These are phyloP conservation scores for Phrynocephalus forsythii DNA, from an alignment of 2,797 vertebrate species.

Conservation along the genomic window DNA sequence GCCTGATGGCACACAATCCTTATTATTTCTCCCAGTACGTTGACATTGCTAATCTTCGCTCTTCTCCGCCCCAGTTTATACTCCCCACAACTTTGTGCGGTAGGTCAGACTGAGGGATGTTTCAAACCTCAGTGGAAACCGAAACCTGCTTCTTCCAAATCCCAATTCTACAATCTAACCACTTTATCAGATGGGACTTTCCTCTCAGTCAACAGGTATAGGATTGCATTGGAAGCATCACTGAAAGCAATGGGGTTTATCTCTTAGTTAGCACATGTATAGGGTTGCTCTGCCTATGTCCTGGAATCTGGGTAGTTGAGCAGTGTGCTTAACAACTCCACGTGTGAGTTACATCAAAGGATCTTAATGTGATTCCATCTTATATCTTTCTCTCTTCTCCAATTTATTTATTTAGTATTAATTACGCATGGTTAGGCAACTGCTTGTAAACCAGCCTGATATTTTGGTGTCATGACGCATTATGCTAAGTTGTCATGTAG, in stretches of 20 bases:
- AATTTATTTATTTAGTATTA: slow-evolving; percentile 3
- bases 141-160: not conserved
- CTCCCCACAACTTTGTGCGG: too few species aligned
- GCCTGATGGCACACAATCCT: too few species aligned
- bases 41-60: not conserved
- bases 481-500: not conserved
- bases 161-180: not conserved
- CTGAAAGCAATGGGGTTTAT: not conserved
- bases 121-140: not conserved
- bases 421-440: not conserved
- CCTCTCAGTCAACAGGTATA: not conserved
- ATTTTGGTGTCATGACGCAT: not conserved
- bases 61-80: not conserved
- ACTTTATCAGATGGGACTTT: not conserved
- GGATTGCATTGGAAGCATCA: not conserved
- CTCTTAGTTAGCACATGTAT: not conserved
- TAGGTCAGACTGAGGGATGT: not conserved
- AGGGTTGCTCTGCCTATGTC: not conserved
- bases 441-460: not conserved
- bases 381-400: not conserved
- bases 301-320: not conserved
- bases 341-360: not conserved
- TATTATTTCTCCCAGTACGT: too few species aligned
- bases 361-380: not conserved
- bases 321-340: not conserved